These are phyloP conservation scores for Eristalinus sepulchralis DNA, from an alignment of 2,888 invertebrate genomes.

Conservation along the genomic window DNA sequence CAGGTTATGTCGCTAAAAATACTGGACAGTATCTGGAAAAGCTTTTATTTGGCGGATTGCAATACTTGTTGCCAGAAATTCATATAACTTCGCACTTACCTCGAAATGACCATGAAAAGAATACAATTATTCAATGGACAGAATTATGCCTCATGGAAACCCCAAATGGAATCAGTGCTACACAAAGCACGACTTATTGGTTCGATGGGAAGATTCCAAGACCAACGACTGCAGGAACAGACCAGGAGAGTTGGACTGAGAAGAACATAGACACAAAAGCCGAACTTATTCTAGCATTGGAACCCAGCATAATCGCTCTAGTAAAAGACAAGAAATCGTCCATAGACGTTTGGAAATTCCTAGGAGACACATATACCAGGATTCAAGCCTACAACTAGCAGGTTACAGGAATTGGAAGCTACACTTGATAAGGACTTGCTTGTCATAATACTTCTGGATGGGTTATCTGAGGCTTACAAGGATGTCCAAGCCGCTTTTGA, in stretches of 20 bases:
- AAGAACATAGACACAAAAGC: conserved; percentile 30
- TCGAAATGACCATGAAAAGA: neutral
- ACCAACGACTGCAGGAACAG: neutral
- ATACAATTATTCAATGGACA: conserved; percentile 5
- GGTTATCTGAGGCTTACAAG: conserved; percentile 23
- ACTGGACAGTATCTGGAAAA: too few species aligned
- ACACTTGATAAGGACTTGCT: conserved; percentile 23
- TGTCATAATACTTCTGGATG: conserved; percentile 3
- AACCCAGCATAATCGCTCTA: conserved; percentile 15
- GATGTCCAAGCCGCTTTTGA: conserved; percentile 28
- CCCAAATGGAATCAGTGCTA: conserved; percentile 30
- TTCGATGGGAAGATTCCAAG: neutral
- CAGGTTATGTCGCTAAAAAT: too few species aligned
- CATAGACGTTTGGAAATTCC: conserved; percentile 50
- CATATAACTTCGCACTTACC: too few species aligned
- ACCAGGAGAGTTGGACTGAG: conserved; percentile 20
- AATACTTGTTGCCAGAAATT: too few species aligned
- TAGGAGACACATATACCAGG: conserved; percentile 25
- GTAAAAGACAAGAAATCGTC: conserved; percentile 32
- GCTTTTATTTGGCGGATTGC: too few species aligned
- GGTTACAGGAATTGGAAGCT: conserved; percentile 16
- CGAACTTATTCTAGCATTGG: conserved; percentile 27
- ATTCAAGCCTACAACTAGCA: conserved; percentile 32
- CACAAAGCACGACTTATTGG: conserved; percentile 7
- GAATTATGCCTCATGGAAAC: conserved; percentile 21